Base-by-base conservation (phyloP, 2,797 vertebrate species). In the Sylvia borin region DNA sequence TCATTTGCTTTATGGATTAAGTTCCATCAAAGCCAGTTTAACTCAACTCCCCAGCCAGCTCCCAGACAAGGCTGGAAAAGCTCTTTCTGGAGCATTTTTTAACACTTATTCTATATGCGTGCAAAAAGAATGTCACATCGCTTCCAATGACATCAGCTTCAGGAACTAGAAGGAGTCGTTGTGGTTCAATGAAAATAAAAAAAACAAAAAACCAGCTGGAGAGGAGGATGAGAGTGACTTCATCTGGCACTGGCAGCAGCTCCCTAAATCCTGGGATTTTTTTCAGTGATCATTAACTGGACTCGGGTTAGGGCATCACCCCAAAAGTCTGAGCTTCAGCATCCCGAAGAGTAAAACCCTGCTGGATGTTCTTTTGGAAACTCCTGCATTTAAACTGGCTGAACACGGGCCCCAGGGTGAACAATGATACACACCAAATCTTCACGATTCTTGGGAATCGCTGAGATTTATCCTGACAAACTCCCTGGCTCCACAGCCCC, bases 121-220 rank as follows among this genome's bases (percentile, higher is more conserved):
- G 95, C 90, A 93, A 87, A 90, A 86, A 76, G 85, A 96, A 85
- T 76, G 92, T 94, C 96, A 34, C 95, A 87, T 92, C 85, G 3
- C 90, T 95, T 84, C 93, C 95, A 96, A 90, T 93, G 95, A 95
- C 91, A 95, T 96, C 96, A 96, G 71, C 80, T n/a, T 18, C 82
- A 82, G 95, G 48, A 93, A 90, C 92, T 81, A 29, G 40, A 65
- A 92, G 92, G 92, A 60, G 92, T 87, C 4, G 5, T 76, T 90
- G 94, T 43, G 94, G 95, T 77, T 96, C 91, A 71, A 54, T 81
- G 70, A 81, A 84, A 91, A 93, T 78, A 87, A 53, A 71, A 31
- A 38, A 57, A 16, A 77, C 76, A 83, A 62, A 38, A 94, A 60
- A 43, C 38, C 87, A 93, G 76, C 85, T 94, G 93, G 95, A 10